Conservation (phyloP, 1,140 invertebrate genomes). For the Meloidogyne exigua region DNA sequence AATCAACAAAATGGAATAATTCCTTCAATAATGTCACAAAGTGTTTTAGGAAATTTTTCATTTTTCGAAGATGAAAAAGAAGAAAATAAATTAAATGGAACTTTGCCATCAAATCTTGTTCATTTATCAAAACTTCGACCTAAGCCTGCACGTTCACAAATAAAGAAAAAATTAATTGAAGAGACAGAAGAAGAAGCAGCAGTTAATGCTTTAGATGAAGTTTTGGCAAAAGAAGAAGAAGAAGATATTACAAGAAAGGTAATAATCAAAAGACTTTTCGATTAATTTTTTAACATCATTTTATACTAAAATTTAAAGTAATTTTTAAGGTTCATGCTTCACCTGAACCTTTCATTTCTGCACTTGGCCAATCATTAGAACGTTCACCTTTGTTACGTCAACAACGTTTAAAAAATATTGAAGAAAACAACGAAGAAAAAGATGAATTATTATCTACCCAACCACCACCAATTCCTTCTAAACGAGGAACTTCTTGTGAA, state of each 20-base stretch:
- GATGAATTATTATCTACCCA: neutral
- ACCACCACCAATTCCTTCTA: constrained; percentile 16
- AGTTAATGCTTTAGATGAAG: neutral
- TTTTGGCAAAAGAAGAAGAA: constrained; percentile 7
- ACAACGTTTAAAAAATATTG: neutral
- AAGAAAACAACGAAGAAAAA: neutral
- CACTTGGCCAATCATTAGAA: neutral
- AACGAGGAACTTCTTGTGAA: neutral
- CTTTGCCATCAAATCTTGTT: constrained; percentile 8
- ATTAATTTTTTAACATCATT: too few relatives aligned
- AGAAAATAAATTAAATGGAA: neutral
- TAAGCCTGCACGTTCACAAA: constrained; percentile 28
- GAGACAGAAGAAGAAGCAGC: neutral
- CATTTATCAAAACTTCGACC: constrained; percentile 35
- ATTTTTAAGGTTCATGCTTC: neutral
- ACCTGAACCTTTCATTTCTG: neutral
- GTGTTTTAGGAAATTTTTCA: constrained; percentile 23
- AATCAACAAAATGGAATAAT: neutral
- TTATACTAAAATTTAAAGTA: neutral
- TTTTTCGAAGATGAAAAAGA: constrained; percentile 1
- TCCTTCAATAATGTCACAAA: constrained; percentile 19
- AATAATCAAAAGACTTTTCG: too few relatives aligned
- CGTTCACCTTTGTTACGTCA: neutral
- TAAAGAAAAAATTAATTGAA: neutral
- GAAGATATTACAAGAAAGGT: too few relatives aligned